These are phyloP conservation scores for Myotis brandtii DNA, from an alignment of 2,113 vertebrate species.

Conservation along the genomic window DNA sequence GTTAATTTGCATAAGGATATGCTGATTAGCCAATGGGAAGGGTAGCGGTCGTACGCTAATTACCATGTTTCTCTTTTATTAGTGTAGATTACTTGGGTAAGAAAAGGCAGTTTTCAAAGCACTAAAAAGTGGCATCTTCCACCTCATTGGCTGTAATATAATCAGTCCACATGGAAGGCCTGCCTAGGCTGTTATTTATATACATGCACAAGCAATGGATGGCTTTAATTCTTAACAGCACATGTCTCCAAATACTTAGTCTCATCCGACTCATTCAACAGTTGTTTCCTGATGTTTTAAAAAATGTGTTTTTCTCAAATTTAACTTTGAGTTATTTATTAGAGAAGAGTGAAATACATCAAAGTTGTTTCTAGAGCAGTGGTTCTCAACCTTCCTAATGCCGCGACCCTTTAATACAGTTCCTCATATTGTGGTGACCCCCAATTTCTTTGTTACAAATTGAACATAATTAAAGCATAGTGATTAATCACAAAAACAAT, in stretches of 20 bases:
- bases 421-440: no score
- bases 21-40: no score
- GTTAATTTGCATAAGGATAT: no score
- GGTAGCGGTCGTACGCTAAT: no score
- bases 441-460: no score
- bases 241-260: slow-evolving; percentile 45
- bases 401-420: no score
- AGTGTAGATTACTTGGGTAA: no score
- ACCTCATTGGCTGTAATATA: neutral
- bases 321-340: slow-evolving; percentile 51
- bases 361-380: neutral
- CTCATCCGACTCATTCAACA: slow-evolving; percentile 61
- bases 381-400: no score
- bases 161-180: neutral
- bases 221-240: slow-evolving; percentile 57
- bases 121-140: neutral
- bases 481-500: no score
- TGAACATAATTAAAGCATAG: no score
- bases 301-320: slow-evolving; percentile 63
- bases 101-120: slow-evolving; percentile 36
- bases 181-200: slow-evolving; percentile 31
- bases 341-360: neutral
- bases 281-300: slow-evolving; percentile 53
- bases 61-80: no score
- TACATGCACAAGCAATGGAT: neutral